Base-by-base conservation (phyloP, 2,888 invertebrate species). In the Chrysolina haemoptera region DNA sequence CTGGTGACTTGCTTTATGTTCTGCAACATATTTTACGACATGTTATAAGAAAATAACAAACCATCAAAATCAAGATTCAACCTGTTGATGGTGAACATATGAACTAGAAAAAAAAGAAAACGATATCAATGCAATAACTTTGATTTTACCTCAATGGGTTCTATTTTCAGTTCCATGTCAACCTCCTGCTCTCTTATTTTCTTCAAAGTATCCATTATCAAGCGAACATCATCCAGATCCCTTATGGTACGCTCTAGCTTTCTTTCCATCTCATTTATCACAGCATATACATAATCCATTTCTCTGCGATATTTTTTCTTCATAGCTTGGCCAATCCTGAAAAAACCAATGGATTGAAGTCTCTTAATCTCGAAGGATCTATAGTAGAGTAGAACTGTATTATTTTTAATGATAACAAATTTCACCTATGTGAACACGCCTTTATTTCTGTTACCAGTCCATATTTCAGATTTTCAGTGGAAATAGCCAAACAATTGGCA, bases 151-250 rank as follows among this genome's bases (percentile, higher is more conserved):
- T 98, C 98, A 78, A 98, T 96, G 0, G 98, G 98, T 84, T 95
- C 96, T 74, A 98, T 97, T 84, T 93, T 93, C 65, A 98, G 89
- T 85, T 98, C 98, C 94, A 98, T 96, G 83, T 97, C 96, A 18
- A 98, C 97, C 88, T 98, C 98, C 85, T 96, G 96, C 81, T 98
- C 97, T 6, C 98, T 90, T 69, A 98, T 96, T 87, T 97, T 97
- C 85, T 95, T 94, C 74, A 98, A 88, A 0, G 96, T 96, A 76
- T 97, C 96, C 96, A 98, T 98, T 62, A 97, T 94, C 84, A 96
- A 92, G 69, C 98, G 91, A 0, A 98, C 97, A 84, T 98, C 98
- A 85, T 98, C 98, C 76, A 98, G 90, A 87, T 98, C 98, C 67
- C 96, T 91, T 78, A 98, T 95, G 14, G 95, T 96, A 66, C 96